These are phyloP conservation scores for Rhinatrema bivittatum DNA, from an alignment of 2,797 vertebrate species.

Conservation along the genomic window DNA sequence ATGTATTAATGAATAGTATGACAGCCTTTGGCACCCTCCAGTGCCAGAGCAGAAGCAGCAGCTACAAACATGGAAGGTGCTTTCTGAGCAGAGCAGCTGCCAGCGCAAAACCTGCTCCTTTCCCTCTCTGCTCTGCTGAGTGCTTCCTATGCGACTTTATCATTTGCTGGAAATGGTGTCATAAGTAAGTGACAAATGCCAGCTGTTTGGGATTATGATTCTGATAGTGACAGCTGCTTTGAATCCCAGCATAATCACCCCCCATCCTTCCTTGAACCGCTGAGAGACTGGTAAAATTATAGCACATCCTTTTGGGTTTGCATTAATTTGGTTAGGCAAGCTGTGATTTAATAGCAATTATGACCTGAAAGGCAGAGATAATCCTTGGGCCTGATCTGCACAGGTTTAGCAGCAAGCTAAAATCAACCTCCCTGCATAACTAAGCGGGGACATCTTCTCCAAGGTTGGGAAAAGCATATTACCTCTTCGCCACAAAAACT, in stretches of 20 bases:
- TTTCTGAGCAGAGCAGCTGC: background rate
- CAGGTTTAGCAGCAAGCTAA: background rate
- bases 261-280: slow-evolving; percentile 45
- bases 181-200: slow-evolving; percentile 57
- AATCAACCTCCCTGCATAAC: too few relatives aligned
- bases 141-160: slow-evolving; percentile 24
- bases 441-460: too few relatives aligned
- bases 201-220: slow-evolving; percentile 62
- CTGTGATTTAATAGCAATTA: slow-evolving; percentile 53
- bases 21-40: too few relatives aligned
- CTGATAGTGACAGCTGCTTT: slow-evolving; percentile 63
- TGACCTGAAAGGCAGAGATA: slow-evolving; percentile 37
- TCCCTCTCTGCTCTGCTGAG: background rate
- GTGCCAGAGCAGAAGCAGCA: too few relatives aligned
- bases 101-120: background rate
- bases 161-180: background rate
- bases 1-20: too few relatives aligned
- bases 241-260: slow-evolving; percentile 52
- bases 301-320: slow-evolving; percentile 48
- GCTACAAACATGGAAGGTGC: background rate
- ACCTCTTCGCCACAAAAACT: too few relatives aligned
- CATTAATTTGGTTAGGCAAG: slow-evolving; percentile 56
- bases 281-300: slow-evolving; percentile 64
- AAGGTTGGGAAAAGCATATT: too few relatives aligned
- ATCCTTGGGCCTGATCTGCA: slow-evolving; percentile 25